Evolutionary conservation across 1,140 invertebrate species (phyloP).

Genomic region (Drosophila athabasca): DNA sequence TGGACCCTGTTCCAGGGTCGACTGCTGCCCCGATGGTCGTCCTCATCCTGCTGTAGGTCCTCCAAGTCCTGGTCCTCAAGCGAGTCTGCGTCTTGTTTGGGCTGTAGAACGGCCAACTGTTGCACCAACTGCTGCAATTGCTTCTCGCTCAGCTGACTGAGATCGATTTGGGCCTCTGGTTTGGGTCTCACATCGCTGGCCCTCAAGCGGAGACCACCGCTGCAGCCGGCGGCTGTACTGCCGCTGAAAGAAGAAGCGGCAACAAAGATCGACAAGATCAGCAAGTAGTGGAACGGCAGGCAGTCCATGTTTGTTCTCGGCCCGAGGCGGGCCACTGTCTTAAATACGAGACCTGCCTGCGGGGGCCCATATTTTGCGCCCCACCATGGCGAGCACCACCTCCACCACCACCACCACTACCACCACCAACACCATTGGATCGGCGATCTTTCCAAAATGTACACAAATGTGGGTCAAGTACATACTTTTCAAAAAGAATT

Average conservation of each 20-base stretch:
- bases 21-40: constrained; percentile 56
- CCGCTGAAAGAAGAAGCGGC: neutral
- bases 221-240: constrained; percentile 16
- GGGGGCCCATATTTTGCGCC: constrained; percentile 2
- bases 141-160: constrained; percentile 48
- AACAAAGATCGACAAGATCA: constrained; percentile 16
- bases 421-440: too few species aligned
- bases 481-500: constrained; percentile 37
- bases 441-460: constrained; percentile 1
- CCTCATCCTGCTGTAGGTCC: constrained; percentile 9
- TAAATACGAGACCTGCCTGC: constrained; percentile 34
- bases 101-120: constrained; percentile 28
- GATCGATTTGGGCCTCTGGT: constrained; percentile 31
- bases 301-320: constrained; percentile 25
- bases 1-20: constrained; percentile 69
- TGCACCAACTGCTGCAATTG: constrained; percentile 49
- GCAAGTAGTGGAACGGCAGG: neutral
- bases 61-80: neutral
- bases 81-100: neutral
- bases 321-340: constrained; percentile 22
- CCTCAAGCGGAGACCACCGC: neutral
- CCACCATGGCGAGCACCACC: constrained; percentile 14
- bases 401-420: too few species aligned
- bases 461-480: constrained; percentile 41
- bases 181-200: neutral